Percentiles rank a stretch among this genome's conserved stretches.
phyloP scores from a whole-genome alignment of 2,888 invertebrate species.

The Amphipyra berbera region DNA sequence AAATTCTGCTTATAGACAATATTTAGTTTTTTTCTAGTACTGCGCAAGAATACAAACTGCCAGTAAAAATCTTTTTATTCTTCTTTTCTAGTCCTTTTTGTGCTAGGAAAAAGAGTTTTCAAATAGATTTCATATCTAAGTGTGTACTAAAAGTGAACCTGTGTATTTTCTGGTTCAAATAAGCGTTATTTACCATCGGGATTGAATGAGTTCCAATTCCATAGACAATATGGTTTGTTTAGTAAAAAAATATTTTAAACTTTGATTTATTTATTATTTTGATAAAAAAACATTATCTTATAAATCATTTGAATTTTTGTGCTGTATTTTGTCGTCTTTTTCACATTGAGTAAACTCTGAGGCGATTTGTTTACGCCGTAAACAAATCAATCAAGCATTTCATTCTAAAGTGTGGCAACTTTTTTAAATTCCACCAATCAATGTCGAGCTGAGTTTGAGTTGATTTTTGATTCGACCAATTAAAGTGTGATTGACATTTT shows the following conservation, averaged over 20 bases:
- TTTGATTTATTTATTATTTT: no score
- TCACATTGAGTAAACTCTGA: no score
- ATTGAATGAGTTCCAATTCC: neutral
- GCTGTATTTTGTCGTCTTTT: no score
- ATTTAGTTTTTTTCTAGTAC: constrained; percentile 24
- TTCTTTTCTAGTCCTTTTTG: neutral
- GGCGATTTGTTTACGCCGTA: no score
- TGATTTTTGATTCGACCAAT: constrained; percentile 22
- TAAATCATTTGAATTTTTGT: no score
- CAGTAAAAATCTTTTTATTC: neutral
- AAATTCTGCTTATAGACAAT: constrained; percentile 58
- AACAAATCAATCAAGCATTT: no score
- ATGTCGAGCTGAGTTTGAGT: constrained; percentile 4
- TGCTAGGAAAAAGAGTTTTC: neutral
- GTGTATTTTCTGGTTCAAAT: neutral
- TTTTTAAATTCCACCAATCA: constrained; percentile 20
- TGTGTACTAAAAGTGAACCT: neutral
- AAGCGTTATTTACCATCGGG: no score
- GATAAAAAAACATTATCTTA: no score
- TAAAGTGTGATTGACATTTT: constrained; percentile 26
- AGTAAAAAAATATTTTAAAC: no score
- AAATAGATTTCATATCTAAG: neutral
- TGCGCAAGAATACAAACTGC: constrained; percentile 19
- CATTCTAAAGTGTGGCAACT: constrained; percentile 5
- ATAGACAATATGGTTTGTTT: constrained; percentile 25